Percentiles rank a stretch among this genome's conserved stretches.
These are phyloP conservation scores for Polydrusus tereticollis DNA, from an alignment of 2,888 invertebrate genomes.

Conservation along the genomic window DNA sequence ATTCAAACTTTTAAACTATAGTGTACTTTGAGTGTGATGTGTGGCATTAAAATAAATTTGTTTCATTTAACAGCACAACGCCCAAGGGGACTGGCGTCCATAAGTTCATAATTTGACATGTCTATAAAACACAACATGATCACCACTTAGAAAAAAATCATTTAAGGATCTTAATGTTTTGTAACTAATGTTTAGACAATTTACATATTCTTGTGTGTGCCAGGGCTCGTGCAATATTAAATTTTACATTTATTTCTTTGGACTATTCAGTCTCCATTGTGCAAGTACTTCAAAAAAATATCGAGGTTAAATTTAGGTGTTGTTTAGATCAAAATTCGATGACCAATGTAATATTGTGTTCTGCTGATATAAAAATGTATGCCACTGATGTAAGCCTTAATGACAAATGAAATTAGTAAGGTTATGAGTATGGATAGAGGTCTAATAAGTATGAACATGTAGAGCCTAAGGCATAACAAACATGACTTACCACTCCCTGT, in stretches of 20 bases:
- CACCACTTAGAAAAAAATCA: too few relatives aligned
- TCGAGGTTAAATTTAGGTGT: too few relatives aligned
- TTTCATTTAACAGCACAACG: constrained; percentile 40
- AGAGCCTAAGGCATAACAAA: constrained; percentile 53
- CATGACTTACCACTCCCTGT: constrained; percentile 65
- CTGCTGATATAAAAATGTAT: background rate
- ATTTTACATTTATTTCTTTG: background rate
- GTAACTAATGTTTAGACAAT: too few relatives aligned
- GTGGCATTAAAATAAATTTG: constrained; percentile 10
- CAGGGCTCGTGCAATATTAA: background rate
- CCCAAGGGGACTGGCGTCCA: constrained; percentile 20
- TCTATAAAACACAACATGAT: too few relatives aligned
- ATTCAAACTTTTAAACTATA: background rate
- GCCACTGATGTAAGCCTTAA: constrained; percentile 8
- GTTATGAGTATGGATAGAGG: constrained; percentile 1
- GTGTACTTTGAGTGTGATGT: constrained; percentile 6
- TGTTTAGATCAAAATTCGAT: background rate
- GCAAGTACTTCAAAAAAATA: background rate
- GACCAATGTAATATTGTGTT: background rate
- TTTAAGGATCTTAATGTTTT: too few relatives aligned
- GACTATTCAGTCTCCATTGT: background rate
- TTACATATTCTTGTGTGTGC: too few relatives aligned
- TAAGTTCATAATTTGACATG: background rate
- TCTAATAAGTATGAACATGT: background rate
- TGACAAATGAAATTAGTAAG: background rate